Conservation (phyloP, 2,113 vertebrate genomes). For the Stegostoma tigrinum region DNA sequence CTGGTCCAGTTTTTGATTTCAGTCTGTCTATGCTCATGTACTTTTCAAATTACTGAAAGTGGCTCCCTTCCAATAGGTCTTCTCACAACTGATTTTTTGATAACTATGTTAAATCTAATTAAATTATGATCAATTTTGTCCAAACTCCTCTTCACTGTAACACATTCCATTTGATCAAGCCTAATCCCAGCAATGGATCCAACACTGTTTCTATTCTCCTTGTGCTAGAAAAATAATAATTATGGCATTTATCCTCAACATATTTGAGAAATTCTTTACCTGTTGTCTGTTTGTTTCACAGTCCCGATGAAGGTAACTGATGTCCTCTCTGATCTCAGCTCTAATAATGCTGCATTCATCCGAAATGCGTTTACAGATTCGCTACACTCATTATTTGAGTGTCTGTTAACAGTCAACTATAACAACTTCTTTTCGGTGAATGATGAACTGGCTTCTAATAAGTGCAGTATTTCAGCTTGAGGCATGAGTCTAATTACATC, state of each 20-base stretch:
- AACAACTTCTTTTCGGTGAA: not conserved
- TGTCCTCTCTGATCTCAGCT: not conserved
- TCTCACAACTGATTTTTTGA: not conserved
- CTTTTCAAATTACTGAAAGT: not conserved
- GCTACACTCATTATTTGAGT: not conserved
- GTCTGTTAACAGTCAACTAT: not conserved
- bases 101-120: not conserved
- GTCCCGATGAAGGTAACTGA: not conserved
- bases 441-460: not conserved
- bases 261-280: not conserved
- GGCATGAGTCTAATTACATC: not conserved
- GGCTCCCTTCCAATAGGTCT: not conserved
- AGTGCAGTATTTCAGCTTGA: not conserved
- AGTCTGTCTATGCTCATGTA: not conserved
- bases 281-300: not conserved
- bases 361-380: not conserved
- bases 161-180: not conserved
- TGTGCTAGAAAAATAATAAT: not conserved
- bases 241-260: not conserved
- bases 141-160: not conserved
- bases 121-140: not conserved
- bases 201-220: not conserved
- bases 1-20: not conserved
- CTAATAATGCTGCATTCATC: not conserved
- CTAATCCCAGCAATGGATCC: not conserved